A percentile compares a stretch with the other conserved stretches of the same genome.
phyloP scores from a whole-genome alignment of 2,888 invertebrate genomes.

The Pandemis heparana region DNA sequence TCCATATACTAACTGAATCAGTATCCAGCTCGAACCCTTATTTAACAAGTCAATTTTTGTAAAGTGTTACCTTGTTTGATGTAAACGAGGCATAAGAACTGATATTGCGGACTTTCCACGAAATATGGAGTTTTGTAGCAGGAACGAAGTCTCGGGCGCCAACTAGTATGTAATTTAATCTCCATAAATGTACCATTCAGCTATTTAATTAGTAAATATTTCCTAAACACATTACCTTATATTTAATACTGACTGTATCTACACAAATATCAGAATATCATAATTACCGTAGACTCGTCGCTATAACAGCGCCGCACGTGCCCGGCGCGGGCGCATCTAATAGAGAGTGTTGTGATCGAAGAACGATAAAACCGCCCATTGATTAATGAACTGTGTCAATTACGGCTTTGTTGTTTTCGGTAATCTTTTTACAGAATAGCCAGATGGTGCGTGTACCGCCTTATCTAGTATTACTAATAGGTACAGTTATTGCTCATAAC shows the following conservation, averaged over 20 bases:
- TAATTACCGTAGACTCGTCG: neutral
- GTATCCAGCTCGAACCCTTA: no score
- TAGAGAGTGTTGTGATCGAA: constrained; percentile 20
- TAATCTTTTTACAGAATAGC: constrained; percentile 18
- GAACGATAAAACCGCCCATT: constrained; percentile 31
- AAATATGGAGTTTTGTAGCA: no score
- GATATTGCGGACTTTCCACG: no score
- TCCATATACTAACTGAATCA: no score
- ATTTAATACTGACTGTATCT: neutral
- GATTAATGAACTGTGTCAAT: constrained; percentile 33
- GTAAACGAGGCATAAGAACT: no score
- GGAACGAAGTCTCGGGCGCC: no score
- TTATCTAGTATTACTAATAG: constrained; percentile 15
- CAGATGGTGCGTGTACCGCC: constrained; percentile 25
- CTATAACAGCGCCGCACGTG: constrained; percentile 20
- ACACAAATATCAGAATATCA: neutral
- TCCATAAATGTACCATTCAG: no score
- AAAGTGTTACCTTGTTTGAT: no score
- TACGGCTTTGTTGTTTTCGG: constrained; percentile 25
- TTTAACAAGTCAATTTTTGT: no score
- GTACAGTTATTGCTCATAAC: neutral
- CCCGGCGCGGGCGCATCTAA: neutral
- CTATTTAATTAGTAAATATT: no score
- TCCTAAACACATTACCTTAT: no score
- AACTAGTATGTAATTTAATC: no score